A percentile compares a stretch with the other conserved stretches of the same genome.
Conservation (phyloP, 2,113 vertebrate genomes). For the Centrocercus urophasianus region DNA sequence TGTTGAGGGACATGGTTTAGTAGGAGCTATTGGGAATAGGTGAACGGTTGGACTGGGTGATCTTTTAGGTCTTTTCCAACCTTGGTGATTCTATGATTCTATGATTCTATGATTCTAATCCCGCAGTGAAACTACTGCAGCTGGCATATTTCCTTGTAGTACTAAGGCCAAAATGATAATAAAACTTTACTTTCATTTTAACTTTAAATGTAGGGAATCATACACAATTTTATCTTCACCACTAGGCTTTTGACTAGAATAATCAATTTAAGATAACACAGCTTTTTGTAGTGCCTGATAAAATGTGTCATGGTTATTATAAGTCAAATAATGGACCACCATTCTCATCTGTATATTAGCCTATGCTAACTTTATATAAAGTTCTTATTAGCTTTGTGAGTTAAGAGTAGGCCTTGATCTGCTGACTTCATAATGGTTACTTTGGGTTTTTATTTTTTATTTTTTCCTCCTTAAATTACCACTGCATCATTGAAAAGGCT, state of each 20-base stretch:
- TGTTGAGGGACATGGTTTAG: too few species aligned
- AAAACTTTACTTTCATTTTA: neutral
- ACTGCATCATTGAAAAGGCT: neutral
- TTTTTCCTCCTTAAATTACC: neutral
- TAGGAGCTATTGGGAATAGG: too few species aligned
- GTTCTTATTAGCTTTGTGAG: neutral
- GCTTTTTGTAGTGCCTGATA: neutral
- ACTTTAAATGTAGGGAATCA: neutral
- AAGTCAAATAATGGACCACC: neutral
- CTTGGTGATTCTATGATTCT: too few species aligned
- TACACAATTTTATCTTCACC: neutral
- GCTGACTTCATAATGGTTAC: neutral
- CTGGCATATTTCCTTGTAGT: neutral
- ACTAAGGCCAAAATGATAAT: neutral
- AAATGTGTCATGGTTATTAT: neutral
- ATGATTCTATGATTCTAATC: neutral
- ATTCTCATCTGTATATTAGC: neutral
- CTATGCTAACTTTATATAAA: neutral
- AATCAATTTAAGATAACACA: neutral
- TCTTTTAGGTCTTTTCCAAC: too few species aligned
- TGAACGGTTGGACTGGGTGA: too few species aligned
- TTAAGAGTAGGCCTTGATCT: neutral
- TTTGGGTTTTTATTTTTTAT: neutral
- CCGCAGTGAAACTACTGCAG: neutral
- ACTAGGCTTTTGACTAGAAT: neutral